These are phyloP conservation scores for Dryobotodes eremita DNA, from an alignment of 2,888 invertebrate species.

Conservation along the genomic window DNA sequence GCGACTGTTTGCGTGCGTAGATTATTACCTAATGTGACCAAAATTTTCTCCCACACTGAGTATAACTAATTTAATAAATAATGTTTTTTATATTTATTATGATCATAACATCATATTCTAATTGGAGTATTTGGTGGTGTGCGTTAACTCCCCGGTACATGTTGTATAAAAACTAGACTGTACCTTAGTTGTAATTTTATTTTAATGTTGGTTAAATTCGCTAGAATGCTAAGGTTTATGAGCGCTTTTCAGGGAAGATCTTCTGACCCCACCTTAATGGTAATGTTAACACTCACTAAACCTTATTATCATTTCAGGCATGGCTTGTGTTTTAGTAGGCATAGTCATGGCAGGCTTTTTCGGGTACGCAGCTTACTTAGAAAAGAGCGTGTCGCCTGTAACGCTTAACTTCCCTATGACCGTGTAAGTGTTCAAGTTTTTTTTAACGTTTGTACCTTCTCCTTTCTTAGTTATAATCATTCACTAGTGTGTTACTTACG, in stretches of 20 bases:
- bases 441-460: not conserved
- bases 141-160: too few species aligned
- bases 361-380: constrained; percentile 79
- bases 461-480: not conserved
- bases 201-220: not conserved
- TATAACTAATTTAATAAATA: too few species aligned
- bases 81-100: too few species aligned
- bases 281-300: not conserved
- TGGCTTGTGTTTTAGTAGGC: constrained; percentile 65
- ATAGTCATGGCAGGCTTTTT: constrained; percentile 76
- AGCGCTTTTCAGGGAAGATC: not conserved
- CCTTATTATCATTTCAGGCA: constrained; percentile 73
- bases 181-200: not conserved
- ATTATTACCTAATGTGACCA: too few species aligned
- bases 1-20: too few species aligned
- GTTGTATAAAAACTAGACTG: too few species aligned
- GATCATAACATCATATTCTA: too few species aligned
- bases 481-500: not conserved
- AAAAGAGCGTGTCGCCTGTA: constrained; percentile 76
- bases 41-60: too few species aligned
- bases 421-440: constrained; percentile 72
- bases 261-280: not conserved
- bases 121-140: too few species aligned
- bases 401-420: constrained; percentile 84
- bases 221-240: not conserved